Evolutionary conservation across 2,113 vertebrate genomes (phyloP), one percentile per base, ranked within the genome.

Genomic region (Pao palembangensis): DNA sequence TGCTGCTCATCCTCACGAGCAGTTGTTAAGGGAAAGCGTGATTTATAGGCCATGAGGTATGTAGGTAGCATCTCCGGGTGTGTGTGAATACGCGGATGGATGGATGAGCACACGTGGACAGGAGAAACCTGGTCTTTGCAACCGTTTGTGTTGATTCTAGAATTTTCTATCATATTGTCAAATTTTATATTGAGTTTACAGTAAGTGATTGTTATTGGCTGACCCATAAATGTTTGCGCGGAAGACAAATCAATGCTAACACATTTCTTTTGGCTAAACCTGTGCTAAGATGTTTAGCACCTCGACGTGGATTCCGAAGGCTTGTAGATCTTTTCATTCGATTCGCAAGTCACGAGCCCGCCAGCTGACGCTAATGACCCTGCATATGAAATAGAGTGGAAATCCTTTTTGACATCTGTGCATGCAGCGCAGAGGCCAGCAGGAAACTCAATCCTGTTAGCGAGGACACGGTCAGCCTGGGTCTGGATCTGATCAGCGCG

Each of bases 11-110:
- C 64, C 64, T 63, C 46, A 58, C 48, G 59, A 80, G 31, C 82
- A 75, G 76, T 78, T 81, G 75, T 69, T 55, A 57, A 61, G 52
- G 51, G 75, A 57, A 71, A 76, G 41, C 51, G 52, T 88, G 86
- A 91, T 91, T 87, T 89, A 88, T 89, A 63, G 76, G 34, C 59
- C 47, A 47, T 81, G 76, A 81, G 79, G 61, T 78, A 73, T 76
- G 67, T 67, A 68, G 69, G 68, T 78, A 79, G 61, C 47, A 82
- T 86, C 74, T 77, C 82, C 72, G 64, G 68, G 56, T 21, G 34
- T 57, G 42, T 63, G n/a, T 70, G 51, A 23, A 31, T 31, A 6
- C 28, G 5, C 28, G 28, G 28, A 7, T 31, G 28, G 28, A 31
- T 31, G 28, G 28, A 31, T 31, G 28, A 8, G 28, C 8, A 6